phyloP scores from a whole-genome alignment of 2,113 vertebrate genomes.

The Hippoglossus stenolepis region DNA sequence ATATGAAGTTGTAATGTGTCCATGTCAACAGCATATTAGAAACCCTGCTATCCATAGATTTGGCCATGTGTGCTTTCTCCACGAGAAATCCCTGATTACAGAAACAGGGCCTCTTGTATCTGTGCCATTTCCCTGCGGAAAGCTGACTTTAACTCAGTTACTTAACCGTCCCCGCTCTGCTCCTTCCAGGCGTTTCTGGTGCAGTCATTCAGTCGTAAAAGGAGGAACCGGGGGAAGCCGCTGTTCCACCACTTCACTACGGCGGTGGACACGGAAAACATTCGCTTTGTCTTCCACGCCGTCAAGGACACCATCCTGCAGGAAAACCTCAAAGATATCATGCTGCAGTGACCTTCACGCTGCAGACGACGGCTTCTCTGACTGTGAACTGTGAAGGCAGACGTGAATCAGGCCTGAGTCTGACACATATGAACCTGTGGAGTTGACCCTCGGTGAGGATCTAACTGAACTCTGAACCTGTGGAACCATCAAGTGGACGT shows the following conservation, averaged over 20 bases:
- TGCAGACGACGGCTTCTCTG: background rate
- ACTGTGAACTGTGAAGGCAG: conserved; percentile 55
- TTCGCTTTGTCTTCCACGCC: conserved; percentile 96
- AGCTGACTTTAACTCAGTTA: background rate
- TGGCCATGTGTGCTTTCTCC: background rate
- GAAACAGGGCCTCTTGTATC: background rate
- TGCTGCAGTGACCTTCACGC: conserved; percentile 90
- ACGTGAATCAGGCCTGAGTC: conserved; percentile 12
- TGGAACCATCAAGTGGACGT: background rate
- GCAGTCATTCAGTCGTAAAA: conserved; percentile 92
- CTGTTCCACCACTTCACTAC: conserved; percentile 99
- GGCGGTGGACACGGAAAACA: conserved; percentile 96
- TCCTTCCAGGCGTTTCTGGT: conserved; percentile 87
- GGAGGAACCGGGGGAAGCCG: conserved; percentile 91
- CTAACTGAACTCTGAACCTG: conserved; percentile 11
- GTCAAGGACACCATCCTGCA: conserved; percentile 99
- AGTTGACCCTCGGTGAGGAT: conserved; percentile 33
- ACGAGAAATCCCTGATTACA: background rate
- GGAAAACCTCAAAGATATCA: conserved; percentile 98
- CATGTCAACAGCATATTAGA: too few relatives aligned
- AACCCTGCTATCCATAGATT: background rate
- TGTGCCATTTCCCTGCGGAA: too few relatives aligned
- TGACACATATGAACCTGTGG: conserved; percentile 34
- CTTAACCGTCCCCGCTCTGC: background rate
- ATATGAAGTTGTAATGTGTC: too few relatives aligned